Conservation (phyloP, 2,888 invertebrate genomes). For the Myopa testacea region DNA sequence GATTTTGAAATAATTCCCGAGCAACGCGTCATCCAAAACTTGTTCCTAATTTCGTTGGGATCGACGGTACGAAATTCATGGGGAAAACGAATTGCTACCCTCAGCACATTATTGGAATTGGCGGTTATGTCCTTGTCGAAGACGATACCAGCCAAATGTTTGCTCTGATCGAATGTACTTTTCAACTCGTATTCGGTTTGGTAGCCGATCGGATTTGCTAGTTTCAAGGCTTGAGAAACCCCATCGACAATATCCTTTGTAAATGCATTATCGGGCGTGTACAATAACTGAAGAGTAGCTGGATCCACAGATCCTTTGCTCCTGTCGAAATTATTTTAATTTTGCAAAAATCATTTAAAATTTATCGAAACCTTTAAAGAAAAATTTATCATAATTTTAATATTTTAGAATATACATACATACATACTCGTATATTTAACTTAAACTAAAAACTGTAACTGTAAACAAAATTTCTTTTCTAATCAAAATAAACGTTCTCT, state of each 20-base stretch:
- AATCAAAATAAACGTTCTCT: too few species aligned
- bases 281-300: slow-evolving; percentile 45
- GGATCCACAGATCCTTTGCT: background rate
- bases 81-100: slow-evolving; percentile 54
- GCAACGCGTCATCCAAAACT: slow-evolving; percentile 60
- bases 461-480: too few species aligned
- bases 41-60: slow-evolving; percentile 46
- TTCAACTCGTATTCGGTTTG: slow-evolving; percentile 42
- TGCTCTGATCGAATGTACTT: slow-evolving; percentile 51
- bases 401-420: too few species aligned
- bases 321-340: too few species aligned
- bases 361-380: too few species aligned
- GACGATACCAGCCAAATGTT: slow-evolving; percentile 53
- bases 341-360: too few species aligned
- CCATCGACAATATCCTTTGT: slow-evolving; percentile 39
- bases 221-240: slow-evolving; percentile 46
- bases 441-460: too few species aligned
- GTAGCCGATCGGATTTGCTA: slow-evolving; percentile 47
- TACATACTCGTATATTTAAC: too few species aligned
- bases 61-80: slow-evolving; percentile 56
- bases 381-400: too few species aligned
- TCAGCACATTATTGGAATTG: background rate
- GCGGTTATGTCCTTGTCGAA: slow-evolving; percentile 38
- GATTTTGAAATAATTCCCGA: slow-evolving; percentile 49
- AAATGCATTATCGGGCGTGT: slow-evolving; percentile 47